Conservation (phyloP, 2,797 vertebrate species). For the Helostoma temminkii region DNA sequence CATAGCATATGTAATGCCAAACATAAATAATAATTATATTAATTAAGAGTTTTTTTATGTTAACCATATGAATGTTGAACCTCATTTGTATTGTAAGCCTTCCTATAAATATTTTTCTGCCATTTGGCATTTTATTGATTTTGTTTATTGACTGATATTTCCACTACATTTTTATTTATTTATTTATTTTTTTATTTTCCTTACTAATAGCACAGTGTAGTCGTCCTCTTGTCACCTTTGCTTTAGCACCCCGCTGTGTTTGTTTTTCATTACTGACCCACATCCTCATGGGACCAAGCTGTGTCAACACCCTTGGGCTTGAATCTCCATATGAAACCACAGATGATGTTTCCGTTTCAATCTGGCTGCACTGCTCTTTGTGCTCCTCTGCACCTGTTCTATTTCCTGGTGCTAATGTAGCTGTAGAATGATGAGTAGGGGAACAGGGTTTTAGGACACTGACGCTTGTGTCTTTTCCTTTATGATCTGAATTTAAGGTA, state of each 20-base stretch:
- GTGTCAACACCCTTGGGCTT: slow-evolving; percentile 43
- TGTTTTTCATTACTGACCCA: slow-evolving; percentile 57
- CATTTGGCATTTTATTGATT: too few species aligned
- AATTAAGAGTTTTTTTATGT: too few species aligned
- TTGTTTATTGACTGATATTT: too few species aligned
- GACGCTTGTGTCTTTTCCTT: slow-evolving; percentile 6
- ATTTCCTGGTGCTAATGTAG: slow-evolving; percentile 51
- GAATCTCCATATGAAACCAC: slow-evolving; percentile 31
- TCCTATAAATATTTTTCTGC: too few species aligned
- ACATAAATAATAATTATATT: too few species aligned
- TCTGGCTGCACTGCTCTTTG: slow-evolving; percentile 22
- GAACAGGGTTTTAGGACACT: not conserved
- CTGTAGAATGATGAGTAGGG: slow-evolving; percentile 5
- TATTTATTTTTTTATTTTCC: not conserved
- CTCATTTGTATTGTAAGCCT: too few species aligned
- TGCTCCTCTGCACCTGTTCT: slow-evolving; percentile 41
- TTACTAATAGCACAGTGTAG: not conserved
- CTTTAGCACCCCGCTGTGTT: slow-evolving; percentile 26
- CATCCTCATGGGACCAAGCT: slow-evolving; percentile 37
- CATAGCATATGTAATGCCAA: not conserved
- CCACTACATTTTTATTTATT: not conserved
- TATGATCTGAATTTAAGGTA: slow-evolving; percentile 7
- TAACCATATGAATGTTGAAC: too few species aligned
- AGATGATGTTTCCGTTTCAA: slow-evolving; percentile 46
- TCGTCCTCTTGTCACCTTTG: slow-evolving; percentile 28